Base-by-base conservation (phyloP, 2,888 invertebrate species). In the Phortica magna region DNA sequence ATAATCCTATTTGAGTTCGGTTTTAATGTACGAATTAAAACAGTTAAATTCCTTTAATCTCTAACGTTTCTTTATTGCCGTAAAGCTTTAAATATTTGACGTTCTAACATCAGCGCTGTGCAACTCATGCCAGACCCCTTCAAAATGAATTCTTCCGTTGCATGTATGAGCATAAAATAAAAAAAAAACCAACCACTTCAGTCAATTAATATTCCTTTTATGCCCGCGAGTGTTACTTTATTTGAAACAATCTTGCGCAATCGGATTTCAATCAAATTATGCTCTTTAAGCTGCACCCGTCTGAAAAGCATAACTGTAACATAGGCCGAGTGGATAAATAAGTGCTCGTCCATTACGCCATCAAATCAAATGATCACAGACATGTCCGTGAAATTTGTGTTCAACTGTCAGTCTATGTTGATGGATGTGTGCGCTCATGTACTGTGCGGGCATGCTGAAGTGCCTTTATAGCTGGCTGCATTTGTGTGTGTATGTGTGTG, bases 241-340 rank as follows among this genome's bases (percentile, higher is more conserved):
- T 42, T 43, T 42, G 14, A 53, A 71, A 19, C 14, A 48, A 53
- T 71, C 71, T 22, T 14, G 39, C 39, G 5, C 22, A 22, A 12
- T 14, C 22, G 55, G 4, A 74, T 74, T 31, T 65, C 76, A 71
- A 76, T 74, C 73, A 75, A 76, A 79, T 73, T 75, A 77, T 76
- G 74, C 59, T 75, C 65, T 71, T 77, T 55, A 61, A 76, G 70
- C 68, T 43, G 43, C 61, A 31, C 42, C 42, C 59, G 17, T 19
- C 10, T 19, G 61, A 61, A 19, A 4, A 10, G 64, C 31, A 14
- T 31, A 12, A 9, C 9, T 31, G 19, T 64, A 14, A 64, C 42
- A 17, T 19, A 19, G 9, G 42, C 12, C 31, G 19, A 10, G 17
- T 9, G 14, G 68, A 22, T 42, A n/a, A 7, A 68, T 43, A 43